Conservation (phyloP, 2,888 invertebrate genomes). For the Parnassius mnemosyne region DNA sequence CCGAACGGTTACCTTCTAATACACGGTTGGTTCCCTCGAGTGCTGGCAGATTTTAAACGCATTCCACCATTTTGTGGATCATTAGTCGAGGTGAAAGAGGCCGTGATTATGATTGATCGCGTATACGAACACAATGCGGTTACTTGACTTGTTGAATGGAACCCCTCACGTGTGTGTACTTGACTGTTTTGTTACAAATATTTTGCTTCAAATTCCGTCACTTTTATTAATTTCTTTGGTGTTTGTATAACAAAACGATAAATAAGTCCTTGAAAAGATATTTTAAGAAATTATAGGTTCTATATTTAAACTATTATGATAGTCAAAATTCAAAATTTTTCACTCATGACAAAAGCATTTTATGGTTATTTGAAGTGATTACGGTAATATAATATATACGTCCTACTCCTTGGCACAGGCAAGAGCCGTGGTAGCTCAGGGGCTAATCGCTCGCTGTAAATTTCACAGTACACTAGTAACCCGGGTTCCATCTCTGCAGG, state of each 20-base stretch:
- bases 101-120: slow-evolving; percentile 79
- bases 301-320: too few relatives aligned
- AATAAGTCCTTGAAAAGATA: not conserved
- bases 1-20: slow-evolving; percentile 76
- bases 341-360: too few relatives aligned
- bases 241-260: slow-evolving; percentile 6
- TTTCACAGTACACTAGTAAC: too few relatives aligned
- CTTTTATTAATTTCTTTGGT: slow-evolving; percentile 39
- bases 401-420: too few relatives aligned
- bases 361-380: too few relatives aligned
- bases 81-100: slow-evolving; percentile 78
- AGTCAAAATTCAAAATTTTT: too few relatives aligned
- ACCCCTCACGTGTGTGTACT: slow-evolving; percentile 67
- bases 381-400: too few relatives aligned
- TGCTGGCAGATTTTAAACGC: slow-evolving; percentile 76
- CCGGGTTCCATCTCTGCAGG: too few relatives aligned
- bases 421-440: too few relatives aligned
- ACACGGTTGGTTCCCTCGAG: slow-evolving; percentile 48
- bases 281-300: too few relatives aligned
- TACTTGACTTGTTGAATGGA: slow-evolving; percentile 72
- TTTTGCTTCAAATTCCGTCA: slow-evolving; percentile 34
- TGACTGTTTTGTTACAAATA: slow-evolving; percentile 59
- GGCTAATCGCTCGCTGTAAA: too few relatives aligned
- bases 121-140: slow-evolving; percentile 58
- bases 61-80: slow-evolving; percentile 75